Conservation (phyloP, 2,797 vertebrate genomes). For the Falco concolor region DNA sequence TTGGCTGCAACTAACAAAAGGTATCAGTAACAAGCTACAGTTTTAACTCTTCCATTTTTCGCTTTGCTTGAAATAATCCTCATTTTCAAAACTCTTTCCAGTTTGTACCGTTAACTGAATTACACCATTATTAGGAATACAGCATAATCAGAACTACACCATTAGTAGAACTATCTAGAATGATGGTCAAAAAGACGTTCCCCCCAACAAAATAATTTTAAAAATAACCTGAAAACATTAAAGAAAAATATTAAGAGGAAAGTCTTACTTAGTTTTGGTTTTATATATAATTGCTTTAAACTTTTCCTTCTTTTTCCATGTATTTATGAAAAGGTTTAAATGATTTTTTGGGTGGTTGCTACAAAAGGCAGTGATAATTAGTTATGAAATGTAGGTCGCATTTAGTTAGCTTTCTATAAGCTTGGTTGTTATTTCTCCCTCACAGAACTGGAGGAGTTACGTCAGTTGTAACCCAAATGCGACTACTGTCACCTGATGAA, state of each 20-base stretch:
- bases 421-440: neutral
- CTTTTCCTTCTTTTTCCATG: neutral
- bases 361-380: neutral
- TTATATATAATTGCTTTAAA: neutral
- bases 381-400: neutral
- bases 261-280: neutral
- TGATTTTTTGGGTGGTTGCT: neutral
- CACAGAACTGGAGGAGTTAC: neutral
- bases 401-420: neutral
- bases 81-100: neutral
- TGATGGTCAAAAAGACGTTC: neutral
- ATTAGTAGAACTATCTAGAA: neutral
- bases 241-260: neutral
- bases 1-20: neutral
- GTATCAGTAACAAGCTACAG: neutral
- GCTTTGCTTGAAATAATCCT: neutral
- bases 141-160: neutral
- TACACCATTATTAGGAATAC: neutral
- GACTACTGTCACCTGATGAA: neutral
- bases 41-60: neutral
- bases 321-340: neutral
- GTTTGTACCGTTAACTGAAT: neutral
- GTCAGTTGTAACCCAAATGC: neutral
- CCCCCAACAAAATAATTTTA: neutral
- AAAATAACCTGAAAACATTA: neutral